These are phyloP conservation scores for Orthosia incerta DNA, from an alignment of 2,888 invertebrate species.

Conservation along the genomic window DNA sequence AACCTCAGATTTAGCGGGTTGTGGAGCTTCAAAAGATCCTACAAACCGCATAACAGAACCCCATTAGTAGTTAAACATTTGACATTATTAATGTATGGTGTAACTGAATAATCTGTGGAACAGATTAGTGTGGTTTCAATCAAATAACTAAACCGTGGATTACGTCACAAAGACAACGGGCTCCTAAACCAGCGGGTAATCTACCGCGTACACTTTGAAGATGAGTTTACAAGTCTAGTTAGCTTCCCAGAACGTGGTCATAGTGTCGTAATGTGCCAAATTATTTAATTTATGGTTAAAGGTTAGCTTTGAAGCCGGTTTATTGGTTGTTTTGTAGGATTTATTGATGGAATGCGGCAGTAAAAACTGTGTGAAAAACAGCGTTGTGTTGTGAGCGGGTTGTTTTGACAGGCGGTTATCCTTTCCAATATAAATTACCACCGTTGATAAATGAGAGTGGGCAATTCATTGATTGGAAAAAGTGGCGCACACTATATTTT, in stretches of 20 bases:
- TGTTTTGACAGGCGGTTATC: constrained; percentile 32
- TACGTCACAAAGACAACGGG: constrained; percentile 62
- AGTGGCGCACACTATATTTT: background rate
- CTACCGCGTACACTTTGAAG: constrained; percentile 32
- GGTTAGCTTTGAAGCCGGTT: constrained; percentile 16
- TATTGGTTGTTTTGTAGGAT: constrained; percentile 5
- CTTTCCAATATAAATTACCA: constrained; percentile 15
- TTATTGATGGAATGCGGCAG: constrained; percentile 13
- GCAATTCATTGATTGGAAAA: background rate
- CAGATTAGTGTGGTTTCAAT: constrained; percentile 75
- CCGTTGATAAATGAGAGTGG: constrained; percentile 21
- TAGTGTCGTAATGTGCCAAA: constrained; percentile 43
- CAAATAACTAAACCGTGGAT: constrained; percentile 67
- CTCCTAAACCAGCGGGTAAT: constrained; percentile 39
- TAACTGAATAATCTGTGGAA: constrained; percentile 70
- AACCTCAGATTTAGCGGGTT: constrained; percentile 26
- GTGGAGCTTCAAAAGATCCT: constrained; percentile 22
- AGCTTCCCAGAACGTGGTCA: constrained; percentile 17
- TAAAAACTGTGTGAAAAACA: constrained; percentile 34
- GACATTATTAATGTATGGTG: constrained; percentile 59
- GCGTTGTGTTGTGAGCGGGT: constrained; percentile 7
- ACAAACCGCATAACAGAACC: constrained; percentile 38
- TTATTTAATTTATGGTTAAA: constrained; percentile 25
- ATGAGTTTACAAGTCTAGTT: constrained; percentile 9
- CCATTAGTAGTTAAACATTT: constrained; percentile 42